Evolutionary conservation across 1,140 invertebrate genomes (phyloP).

Genomic region (Nasonia giraulti): DNA sequence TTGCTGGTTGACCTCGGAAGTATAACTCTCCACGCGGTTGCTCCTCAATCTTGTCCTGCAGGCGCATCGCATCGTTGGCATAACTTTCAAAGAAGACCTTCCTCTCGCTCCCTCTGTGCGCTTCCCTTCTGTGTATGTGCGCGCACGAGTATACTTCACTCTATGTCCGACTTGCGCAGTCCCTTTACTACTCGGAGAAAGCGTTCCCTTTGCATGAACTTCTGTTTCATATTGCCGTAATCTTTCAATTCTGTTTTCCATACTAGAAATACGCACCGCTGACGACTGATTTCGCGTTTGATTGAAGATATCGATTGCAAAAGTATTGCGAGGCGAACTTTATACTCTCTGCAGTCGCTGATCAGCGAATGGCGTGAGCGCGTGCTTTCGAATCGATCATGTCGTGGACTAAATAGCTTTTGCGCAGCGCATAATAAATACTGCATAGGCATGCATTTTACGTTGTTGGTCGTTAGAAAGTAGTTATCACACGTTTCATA

Average conservation of each 20-base stretch:
- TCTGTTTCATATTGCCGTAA: neutral
- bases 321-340: neutral
- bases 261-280: neutral
- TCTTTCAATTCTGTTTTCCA: slow-evolving; percentile 31
- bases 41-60: slow-evolving; percentile 69
- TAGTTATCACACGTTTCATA: neutral
- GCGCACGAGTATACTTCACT: slow-evolving; percentile 47
- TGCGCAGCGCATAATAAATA: slow-evolving; percentile 12
- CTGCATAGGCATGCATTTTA: slow-evolving; percentile 4
- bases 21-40: slow-evolving; percentile 68
- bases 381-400: slow-evolving; percentile 52
- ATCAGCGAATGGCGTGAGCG: slow-evolving; percentile 61
- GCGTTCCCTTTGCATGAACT: slow-evolving; percentile 22
- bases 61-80: slow-evolving; percentile 63
- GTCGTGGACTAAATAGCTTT: slow-evolving; percentile 49
- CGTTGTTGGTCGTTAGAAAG: slow-evolving; percentile 19
- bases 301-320: too few relatives aligned
- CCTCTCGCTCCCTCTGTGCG: neutral
- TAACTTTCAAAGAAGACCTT: slow-evolving; percentile 57
- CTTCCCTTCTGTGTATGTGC: neutral
- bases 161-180: slow-evolving; percentile 51
- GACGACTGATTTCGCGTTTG: too few relatives aligned
- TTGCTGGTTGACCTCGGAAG: slow-evolving; percentile 67
- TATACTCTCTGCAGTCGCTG: slow-evolving; percentile 48
- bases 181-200: slow-evolving; percentile 32